Percentiles rank a stretch among this genome's conserved stretches.
These are phyloP conservation scores for Bubo bubo DNA, from an alignment of 2,113 vertebrate species.

Conservation along the genomic window DNA sequence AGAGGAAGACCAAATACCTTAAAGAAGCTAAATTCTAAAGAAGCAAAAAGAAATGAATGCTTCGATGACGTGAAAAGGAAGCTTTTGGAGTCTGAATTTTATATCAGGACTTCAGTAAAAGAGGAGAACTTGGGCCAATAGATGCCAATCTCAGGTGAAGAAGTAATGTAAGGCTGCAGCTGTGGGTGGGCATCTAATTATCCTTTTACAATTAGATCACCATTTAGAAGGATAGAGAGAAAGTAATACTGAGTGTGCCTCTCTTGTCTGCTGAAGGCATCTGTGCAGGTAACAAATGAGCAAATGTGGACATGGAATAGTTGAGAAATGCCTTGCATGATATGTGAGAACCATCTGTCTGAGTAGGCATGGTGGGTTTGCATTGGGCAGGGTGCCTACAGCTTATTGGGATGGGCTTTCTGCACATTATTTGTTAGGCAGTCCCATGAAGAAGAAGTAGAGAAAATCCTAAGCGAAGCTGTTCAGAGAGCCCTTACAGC, in stretches of 20 bases:
- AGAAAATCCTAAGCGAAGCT: neutral
- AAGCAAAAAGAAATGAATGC: neutral
- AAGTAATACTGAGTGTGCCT: neutral
- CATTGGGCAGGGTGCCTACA: neutral
- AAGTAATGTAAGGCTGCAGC: neutral
- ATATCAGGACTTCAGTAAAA: neutral
- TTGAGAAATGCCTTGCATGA: neutral
- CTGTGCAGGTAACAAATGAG: neutral
- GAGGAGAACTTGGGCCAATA: neutral
- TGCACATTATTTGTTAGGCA: neutral
- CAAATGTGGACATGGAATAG: neutral
- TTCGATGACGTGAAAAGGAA: neutral
- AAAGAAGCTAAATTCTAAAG: neutral
- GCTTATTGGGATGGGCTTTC: neutral
- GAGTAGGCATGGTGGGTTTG: neutral
- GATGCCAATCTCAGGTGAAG: neutral
- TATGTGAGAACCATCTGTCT: neutral
- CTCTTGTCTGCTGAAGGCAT: neutral
- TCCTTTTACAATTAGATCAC: neutral
- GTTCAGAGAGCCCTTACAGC: neutral
- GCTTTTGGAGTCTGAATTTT: neutral
- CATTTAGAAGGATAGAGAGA: neutral
- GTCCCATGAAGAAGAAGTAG: neutral
- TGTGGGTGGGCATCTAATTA: neutral
- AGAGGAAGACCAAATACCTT: neutral